Percentiles rank a stretch among this genome's conserved stretches.
Evolutionary conservation across 2,888 invertebrate genomes (phyloP).

Genomic region (Dicranocentrus wangi): DNA sequence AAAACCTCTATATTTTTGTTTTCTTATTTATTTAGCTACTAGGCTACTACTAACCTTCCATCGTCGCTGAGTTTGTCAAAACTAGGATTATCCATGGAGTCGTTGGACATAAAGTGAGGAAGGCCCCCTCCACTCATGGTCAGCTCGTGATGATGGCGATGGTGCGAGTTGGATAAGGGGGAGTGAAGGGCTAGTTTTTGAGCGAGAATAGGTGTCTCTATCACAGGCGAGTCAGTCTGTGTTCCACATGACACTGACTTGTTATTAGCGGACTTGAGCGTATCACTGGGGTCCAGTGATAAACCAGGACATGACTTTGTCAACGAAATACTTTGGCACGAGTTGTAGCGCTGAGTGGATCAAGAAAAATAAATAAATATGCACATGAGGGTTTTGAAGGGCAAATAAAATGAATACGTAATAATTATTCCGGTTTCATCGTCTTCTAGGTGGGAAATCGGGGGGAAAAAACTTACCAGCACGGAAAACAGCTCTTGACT

Average conservation of each 20-base stretch:
- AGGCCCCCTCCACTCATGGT: conserved; percentile 6
- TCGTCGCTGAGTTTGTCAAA: conserved; percentile 71
- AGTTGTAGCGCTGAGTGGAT: conserved; percentile 64
- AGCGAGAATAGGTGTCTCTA: conserved; percentile 62
- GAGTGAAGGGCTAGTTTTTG: conserved; percentile 58
- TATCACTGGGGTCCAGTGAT: conserved; percentile 35
- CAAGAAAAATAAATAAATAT: no score
- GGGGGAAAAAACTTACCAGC: conserved; percentile 58
- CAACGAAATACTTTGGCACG: conserved; percentile 56
- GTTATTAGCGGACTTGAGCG: conserved; percentile 28
- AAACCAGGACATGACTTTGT: conserved; percentile 69
- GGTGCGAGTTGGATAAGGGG: conserved; percentile 23
- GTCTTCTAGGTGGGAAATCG: not conserved
- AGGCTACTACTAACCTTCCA: conserved; percentile 59
- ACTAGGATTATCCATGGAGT: conserved; percentile 61
- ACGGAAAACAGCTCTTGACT: conserved; percentile 71
- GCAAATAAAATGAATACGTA: not conserved
- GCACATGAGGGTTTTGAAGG: no score
- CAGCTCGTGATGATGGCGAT: conserved; percentile 36
- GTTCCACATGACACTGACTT: conserved; percentile 64
- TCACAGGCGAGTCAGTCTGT: conserved; percentile 68
- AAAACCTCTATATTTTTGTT: no score
- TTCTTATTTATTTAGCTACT: not conserved
- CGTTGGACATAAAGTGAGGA: conserved; percentile 3
- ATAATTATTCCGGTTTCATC: no score